Percentiles rank a stretch among this genome's conserved stretches.
Conservation (phyloP, 2,888 invertebrate genomes). For the Leptarthrus brevirostris region DNA sequence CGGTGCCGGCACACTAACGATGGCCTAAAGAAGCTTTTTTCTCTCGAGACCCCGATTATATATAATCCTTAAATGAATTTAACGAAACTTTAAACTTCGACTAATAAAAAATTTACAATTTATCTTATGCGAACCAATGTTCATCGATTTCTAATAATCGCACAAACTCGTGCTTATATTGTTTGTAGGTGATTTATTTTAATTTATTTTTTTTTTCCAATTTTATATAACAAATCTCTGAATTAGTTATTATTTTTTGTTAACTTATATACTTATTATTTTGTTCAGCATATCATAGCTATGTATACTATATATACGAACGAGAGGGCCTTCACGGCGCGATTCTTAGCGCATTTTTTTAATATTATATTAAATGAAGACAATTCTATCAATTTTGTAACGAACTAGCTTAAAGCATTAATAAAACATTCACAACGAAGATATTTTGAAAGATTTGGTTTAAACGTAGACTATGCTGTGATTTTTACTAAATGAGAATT, state of each 20-base stretch:
- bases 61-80: slow-evolving; percentile 28
- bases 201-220: slow-evolving; percentile 5
- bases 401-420: slow-evolving; percentile 46
- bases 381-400: slow-evolving; percentile 44
- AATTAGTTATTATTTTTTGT: slow-evolving; percentile 7
- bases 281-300: slow-evolving; percentile 36
- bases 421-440: slow-evolving; percentile 45
- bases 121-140: slow-evolving; percentile 21
- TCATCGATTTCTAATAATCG: slow-evolving; percentile 38
- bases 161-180: slow-evolving; percentile 31
- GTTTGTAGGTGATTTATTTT: slow-evolving; percentile 20
- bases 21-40: slow-evolving; percentile 74
- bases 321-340: slow-evolving; percentile 44
- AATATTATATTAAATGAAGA: slow-evolving; percentile 25
- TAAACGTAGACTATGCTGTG: slow-evolving; percentile 34
- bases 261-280: slow-evolving; percentile 7
- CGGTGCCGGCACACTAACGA: slow-evolving; percentile 90
- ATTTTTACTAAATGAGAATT: slow-evolving; percentile 32
- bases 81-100: slow-evolving; percentile 35
- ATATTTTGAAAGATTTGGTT: slow-evolving; percentile 35
- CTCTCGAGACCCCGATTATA: slow-evolving; percentile 12
- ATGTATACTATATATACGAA: slow-evolving; percentile 29
- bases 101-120: slow-evolving; percentile 13
- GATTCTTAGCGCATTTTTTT: slow-evolving; percentile 41
- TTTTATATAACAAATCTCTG: slow-evolving; percentile 8